Percentiles rank a stretch among this genome's conserved stretches.
Evolutionary conservation across 2,888 invertebrate species (phyloP).

Genomic region (Heliconius charithonia): DNA sequence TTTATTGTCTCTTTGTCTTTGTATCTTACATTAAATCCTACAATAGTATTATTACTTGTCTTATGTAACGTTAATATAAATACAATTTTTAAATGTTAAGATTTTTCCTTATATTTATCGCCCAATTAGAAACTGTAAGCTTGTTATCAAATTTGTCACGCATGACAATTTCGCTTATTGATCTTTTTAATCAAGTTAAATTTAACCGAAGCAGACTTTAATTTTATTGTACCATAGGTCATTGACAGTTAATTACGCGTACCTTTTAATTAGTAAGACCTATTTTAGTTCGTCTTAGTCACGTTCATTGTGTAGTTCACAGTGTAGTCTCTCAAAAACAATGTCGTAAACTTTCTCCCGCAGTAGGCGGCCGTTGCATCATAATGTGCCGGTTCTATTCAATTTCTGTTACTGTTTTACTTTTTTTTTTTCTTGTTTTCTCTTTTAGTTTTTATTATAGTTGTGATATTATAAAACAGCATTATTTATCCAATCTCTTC

Average conservation of each 20-base stretch:
- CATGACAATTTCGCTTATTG: background rate
- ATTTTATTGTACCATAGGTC: background rate
- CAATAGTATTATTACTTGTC: background rate
- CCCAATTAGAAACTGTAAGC: background rate
- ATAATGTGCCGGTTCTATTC: slow-evolving; percentile 53
- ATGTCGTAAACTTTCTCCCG: slow-evolving; percentile 62
- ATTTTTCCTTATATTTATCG: background rate
- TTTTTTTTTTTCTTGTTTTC: slow-evolving; percentile 44
- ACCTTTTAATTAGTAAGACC: slow-evolving; percentile 25
- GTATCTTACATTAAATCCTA: background rate
- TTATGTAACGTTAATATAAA: background rate
- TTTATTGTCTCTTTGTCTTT: background rate
- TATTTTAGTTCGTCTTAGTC: slow-evolving; percentile 13
- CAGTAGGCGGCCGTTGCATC: slow-evolving; percentile 55
- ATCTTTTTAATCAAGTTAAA: background rate
- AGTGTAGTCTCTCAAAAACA: slow-evolving; percentile 50
- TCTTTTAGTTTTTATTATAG: slow-evolving; percentile 19
- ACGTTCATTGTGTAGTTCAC: slow-evolving; percentile 11
- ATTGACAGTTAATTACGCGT: slow-evolving; percentile 20
- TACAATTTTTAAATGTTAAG: background rate
- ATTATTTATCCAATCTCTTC: background rate
- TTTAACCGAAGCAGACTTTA: background rate
- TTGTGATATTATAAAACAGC: background rate
- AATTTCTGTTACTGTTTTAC: slow-evolving; percentile 52
- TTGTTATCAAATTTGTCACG: background rate